These are phyloP conservation scores for Halichondria panicea DNA, from an alignment of 37 sponge, comb jelly and placozoan species.

Conservation along the genomic window DNA sequence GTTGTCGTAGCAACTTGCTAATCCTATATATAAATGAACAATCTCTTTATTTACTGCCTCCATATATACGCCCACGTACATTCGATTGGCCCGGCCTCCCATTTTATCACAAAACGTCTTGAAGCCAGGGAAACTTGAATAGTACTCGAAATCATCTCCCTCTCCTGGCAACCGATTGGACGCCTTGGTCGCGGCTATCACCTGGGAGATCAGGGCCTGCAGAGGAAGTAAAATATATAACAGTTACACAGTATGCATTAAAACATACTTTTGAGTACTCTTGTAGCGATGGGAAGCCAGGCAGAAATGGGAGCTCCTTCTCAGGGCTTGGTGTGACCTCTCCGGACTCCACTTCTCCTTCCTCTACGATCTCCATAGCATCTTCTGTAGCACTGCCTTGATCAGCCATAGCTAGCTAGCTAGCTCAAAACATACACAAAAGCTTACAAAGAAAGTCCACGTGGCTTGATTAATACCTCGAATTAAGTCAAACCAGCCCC, in stretches of 20 bases:
- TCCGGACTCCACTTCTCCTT: no score
- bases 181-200: conserved; percentile 53
- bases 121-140: conserved; percentile 72
- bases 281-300: conserved; percentile 52
- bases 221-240: background rate
- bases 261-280: conserved; percentile 64
- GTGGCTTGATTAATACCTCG: no score
- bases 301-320: conserved; percentile 47
- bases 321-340: no score
- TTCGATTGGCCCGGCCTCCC: conserved; percentile 38
- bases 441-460: no score
- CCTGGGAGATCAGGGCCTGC: conserved; percentile 37
- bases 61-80: background rate
- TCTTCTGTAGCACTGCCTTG: no score
- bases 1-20: conserved; percentile 35
- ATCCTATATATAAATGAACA: conserved; percentile 36
- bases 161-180: conserved; percentile 65
- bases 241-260: background rate
- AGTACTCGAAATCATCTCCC: conserved; percentile 88
- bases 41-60: background rate
- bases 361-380: no score
- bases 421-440: no score
- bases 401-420: no score
- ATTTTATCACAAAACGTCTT: conserved; percentile 58
- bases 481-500: no score